These are phyloP conservation scores for Pocillopora verrucosa DNA, from an alignment of 64 coral and sea anemone species.

Conservation along the genomic window DNA sequence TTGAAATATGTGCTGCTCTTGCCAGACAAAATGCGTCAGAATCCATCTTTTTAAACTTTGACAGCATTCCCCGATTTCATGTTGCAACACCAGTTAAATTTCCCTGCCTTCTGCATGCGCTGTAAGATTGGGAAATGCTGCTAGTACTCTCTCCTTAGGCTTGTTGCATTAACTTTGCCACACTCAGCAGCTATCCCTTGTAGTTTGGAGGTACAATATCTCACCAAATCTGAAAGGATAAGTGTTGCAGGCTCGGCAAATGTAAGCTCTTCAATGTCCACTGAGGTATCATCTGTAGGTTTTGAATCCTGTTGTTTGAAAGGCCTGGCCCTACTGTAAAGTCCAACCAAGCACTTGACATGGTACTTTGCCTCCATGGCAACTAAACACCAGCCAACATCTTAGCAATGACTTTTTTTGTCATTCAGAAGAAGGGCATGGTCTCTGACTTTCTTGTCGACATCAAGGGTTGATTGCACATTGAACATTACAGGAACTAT, in stretches of 20 bases:
- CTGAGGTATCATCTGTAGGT: background rate
- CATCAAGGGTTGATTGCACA: slow-evolving; percentile 39
- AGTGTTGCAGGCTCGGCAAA: slow-evolving; percentile 53
- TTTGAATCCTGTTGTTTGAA: background rate
- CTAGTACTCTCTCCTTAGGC: slow-evolving; percentile 49
- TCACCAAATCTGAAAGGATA: slow-evolving; percentile 51
- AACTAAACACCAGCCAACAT: slow-evolving; percentile 42
- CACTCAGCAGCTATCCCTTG: slow-evolving; percentile 15
- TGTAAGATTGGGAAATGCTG: slow-evolving; percentile 37
- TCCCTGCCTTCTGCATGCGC: slow-evolving; percentile 46
- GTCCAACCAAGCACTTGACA: slow-evolving; percentile 45
- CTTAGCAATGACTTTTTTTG: slow-evolving; percentile 61
- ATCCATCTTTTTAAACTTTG: slow-evolving; percentile 6
- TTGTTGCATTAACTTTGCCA: slow-evolving; percentile 14
- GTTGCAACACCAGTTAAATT: slow-evolving; percentile 1
- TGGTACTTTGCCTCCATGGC: slow-evolving; percentile 58
- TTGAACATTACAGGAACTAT: slow-evolving; percentile 32
- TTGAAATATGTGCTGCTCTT: slow-evolving; percentile 24
- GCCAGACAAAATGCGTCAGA: slow-evolving; percentile 29
- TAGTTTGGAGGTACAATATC: slow-evolving; percentile 30
- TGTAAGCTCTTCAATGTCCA: slow-evolving; percentile 45
- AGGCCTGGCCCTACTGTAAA: slow-evolving; percentile 50
- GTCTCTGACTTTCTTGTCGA: slow-evolving; percentile 59
- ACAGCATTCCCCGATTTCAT: slow-evolving; percentile 41
- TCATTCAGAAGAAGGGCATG: slow-evolving; percentile 59